Conservation (phyloP, 2,113 vertebrate species). For the Mola mola region DNA sequence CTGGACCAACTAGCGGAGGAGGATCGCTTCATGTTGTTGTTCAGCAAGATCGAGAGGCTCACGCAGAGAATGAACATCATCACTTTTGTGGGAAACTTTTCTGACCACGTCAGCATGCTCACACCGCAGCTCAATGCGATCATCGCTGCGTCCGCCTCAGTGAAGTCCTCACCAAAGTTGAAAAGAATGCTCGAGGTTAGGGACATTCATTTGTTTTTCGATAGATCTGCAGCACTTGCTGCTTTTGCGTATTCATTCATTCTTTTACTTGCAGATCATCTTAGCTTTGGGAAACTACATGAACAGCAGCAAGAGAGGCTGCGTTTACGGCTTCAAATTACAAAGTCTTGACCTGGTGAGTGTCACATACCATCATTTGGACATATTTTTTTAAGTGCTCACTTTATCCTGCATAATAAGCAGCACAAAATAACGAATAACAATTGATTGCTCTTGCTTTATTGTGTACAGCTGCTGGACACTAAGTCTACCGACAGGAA, state of each 20-base stretch:
- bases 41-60: constrained; percentile 94
- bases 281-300: constrained; percentile 97
- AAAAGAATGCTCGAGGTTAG: constrained; percentile 94
- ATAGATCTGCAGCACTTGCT: background rate
- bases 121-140: constrained; percentile 94
- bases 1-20: constrained; percentile 92
- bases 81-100: constrained; percentile 94
- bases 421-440: background rate
- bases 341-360: constrained; percentile 89
- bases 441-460: constrained; percentile 6
- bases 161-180: constrained; percentile 93
- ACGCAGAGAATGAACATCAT: constrained; percentile 95
- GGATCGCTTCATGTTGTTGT: constrained; percentile 94
- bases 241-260: background rate
- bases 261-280: constrained; percentile 85
- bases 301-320: constrained; percentile 97
- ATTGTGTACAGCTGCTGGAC: constrained; percentile 87
- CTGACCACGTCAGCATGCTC: constrained; percentile 90
- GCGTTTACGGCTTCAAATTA: constrained; percentile 95
- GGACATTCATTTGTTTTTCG: background rate
- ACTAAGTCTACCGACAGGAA: constrained; percentile 98
- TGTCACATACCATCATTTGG: background rate
- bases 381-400: background rate
- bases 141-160: constrained; percentile 93
- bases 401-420: background rate